phyloP scores from a whole-genome alignment of 2,113 vertebrate genomes.

The Zeus faber region DNA sequence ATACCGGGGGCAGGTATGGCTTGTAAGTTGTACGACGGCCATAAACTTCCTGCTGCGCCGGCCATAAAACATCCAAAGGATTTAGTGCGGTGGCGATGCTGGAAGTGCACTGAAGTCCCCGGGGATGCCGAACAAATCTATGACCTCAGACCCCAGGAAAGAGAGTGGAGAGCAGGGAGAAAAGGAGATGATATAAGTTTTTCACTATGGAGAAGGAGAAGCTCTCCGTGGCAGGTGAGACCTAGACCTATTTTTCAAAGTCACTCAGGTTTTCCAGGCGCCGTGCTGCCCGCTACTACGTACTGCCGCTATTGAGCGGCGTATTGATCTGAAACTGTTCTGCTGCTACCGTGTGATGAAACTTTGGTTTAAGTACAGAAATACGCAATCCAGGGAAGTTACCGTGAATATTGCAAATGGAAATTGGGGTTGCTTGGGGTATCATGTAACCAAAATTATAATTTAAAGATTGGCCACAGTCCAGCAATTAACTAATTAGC shows the following conservation, averaged over 20 bases:
- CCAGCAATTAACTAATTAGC: slow-evolving; percentile 73
- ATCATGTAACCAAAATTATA: slow-evolving; percentile 64
- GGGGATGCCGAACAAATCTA: slow-evolving; percentile 49
- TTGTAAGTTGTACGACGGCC: slow-evolving; percentile 49
- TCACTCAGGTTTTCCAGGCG: slow-evolving; percentile 51
- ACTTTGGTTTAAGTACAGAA: slow-evolving; percentile 48
- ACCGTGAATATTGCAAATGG: slow-evolving; percentile 55
- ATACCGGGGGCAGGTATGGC: slow-evolving; percentile 39
- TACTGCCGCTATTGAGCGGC: slow-evolving; percentile 48
- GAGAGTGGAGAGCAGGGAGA: slow-evolving; percentile 34
- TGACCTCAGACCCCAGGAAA: slow-evolving; percentile 49
- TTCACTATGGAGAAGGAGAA: slow-evolving; percentile 20
- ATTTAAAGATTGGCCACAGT: slow-evolving; percentile 61
- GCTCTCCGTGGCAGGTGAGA: slow-evolving; percentile 44
- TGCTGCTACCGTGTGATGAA: slow-evolving; percentile 52
- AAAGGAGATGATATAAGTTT: slow-evolving; percentile 51
- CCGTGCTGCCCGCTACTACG: slow-evolving; percentile 32
- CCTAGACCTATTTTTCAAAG: slow-evolving; percentile 62
- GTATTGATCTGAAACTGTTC: slow-evolving; percentile 57
- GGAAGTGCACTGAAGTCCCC: slow-evolving; percentile 31
- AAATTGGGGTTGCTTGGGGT: slow-evolving; percentile 47
- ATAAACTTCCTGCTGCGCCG: slow-evolving; percentile 50
- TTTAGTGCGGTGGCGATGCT: too few species aligned
- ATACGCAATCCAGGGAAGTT: slow-evolving; percentile 50
- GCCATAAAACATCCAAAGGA: too few species aligned